A percentile compares a stretch with the other conserved stretches of the same genome.
phyloP scores from a whole-genome alignment of 2,888 invertebrate species.

The Fabriciana adippe region DNA sequence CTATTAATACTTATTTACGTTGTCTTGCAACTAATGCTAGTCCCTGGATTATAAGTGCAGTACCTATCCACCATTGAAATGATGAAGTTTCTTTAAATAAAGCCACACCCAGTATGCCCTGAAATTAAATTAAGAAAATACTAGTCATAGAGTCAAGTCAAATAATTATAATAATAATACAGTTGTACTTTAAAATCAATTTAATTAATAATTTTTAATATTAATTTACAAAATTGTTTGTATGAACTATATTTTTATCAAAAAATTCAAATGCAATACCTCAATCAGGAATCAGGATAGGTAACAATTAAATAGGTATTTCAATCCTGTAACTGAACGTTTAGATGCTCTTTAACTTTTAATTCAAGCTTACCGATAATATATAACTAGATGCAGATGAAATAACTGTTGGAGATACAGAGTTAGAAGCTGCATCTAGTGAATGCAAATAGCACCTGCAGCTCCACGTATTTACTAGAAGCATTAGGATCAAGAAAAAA shows the following conservation, averaged over 20 bases:
- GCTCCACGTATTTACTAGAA: constrained; percentile 83
- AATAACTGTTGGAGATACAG: constrained; percentile 84
- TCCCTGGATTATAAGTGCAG: constrained; percentile 86
- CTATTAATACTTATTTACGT: constrained; percentile 31
- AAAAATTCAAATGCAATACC: constrained; percentile 35
- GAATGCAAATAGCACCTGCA: constrained; percentile 85
- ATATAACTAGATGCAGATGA: constrained; percentile 85
- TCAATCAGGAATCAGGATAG: no score
- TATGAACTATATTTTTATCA: background rate
- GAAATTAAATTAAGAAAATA: constrained; percentile 45
- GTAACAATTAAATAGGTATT: no score
- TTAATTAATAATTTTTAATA: no score
- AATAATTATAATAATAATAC: no score
- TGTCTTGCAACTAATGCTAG: constrained; percentile 83
- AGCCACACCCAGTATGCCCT: constrained; percentile 88
- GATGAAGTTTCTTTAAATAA: constrained; percentile 88
- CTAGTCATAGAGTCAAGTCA: background rate
- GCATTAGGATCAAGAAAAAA: constrained; percentile 73
- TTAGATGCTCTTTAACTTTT: no score
- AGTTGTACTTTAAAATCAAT: no score
- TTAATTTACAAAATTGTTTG: no score
- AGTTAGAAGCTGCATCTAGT: constrained; percentile 81
- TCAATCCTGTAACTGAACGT: no score
- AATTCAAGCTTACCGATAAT: constrained; percentile 78
- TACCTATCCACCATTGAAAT: constrained; percentile 87